Evolutionary conservation across 2,797 vertebrate genomes (phyloP).

Genomic region (Phataginus tetradactyla): DNA sequence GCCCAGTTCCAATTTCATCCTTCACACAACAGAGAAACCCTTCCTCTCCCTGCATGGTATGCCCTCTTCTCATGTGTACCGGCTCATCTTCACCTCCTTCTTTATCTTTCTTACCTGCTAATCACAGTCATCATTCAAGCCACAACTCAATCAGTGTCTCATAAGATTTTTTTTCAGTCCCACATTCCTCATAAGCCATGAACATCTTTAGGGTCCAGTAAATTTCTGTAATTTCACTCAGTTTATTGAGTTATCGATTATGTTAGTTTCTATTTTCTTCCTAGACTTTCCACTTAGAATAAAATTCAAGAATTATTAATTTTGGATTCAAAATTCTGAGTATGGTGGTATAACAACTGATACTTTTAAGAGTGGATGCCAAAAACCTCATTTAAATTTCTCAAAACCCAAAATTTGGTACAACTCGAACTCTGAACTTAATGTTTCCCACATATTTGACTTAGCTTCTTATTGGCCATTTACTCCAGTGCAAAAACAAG

Average conservation of each 20-base stretch:
- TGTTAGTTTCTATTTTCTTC: neutral
- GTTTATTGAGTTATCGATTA: neutral
- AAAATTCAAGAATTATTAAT: neutral
- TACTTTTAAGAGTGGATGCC: no score
- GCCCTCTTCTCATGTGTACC: neutral
- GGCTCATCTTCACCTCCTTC: neutral
- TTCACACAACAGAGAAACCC: neutral
- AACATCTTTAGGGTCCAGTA: neutral
- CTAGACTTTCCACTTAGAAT: neutral
- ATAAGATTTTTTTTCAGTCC: no score
- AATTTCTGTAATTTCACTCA: neutral
- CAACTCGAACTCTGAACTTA: neutral
- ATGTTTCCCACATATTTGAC: neutral
- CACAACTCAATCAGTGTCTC: neutral
- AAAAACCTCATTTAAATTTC: neutral
- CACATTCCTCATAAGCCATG: neutral
- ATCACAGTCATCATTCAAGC: neutral
- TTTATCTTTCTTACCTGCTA: neutral
- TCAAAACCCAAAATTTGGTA: neutral
- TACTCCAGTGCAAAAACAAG: neutral
- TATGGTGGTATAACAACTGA: neutral
- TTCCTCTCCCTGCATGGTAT: neutral
- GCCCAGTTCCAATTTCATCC: neutral
- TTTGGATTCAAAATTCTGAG: neutral
- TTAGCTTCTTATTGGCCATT: neutral